Base-by-base conservation (phyloP, 2,113 vertebrate genomes). In the Phainopepla nitens region DNA sequence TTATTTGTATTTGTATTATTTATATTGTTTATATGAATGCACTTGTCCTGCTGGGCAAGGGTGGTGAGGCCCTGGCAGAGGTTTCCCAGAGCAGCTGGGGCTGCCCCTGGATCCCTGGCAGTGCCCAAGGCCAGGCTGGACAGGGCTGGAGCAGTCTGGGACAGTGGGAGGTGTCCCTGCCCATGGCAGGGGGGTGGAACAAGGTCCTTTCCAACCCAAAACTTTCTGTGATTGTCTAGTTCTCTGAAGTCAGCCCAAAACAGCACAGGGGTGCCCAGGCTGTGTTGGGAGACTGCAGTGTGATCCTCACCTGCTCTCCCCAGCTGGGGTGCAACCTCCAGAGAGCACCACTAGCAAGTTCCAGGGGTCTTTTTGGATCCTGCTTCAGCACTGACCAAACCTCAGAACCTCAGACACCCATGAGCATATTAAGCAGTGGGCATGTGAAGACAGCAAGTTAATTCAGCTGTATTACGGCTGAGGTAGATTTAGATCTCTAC, bases 401-500 rank as follows among this genome's bases (percentile, higher is more conserved):
- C 39, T 86, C 45, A 33, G 39, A 53, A 44, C 31, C 68, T 51
- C 75, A 88, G 45, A 66, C 13, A 62, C 7, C 53, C 36, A 16
- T 21, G 35, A 82, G 47, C 6, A 8, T 44, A 17, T 22, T 82
- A 42, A 61, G 41, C 41, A 70, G 82, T 9, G 5, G 60, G 22
- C 23, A 50, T 31, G 29, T 33, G 58, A 82, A 64, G 15, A 69
- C 35, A 94, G 62, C 36, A 72, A 89, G 61, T 91, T 90, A 89
- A 89, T 91, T 85, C 78, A 58, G 57, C 60, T 87, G 47, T 82
- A 16, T 76, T 69, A 65, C 44, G 89, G 62, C 82, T 82, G 66
- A 90, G 70, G 66, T 66, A 77, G 75, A 81, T 84, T 89, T 79
- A 89, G 53, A 70, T 90, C 75, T 66, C 84, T 64, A 53, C 49